Evolutionary conservation across 2,113 vertebrate species (phyloP), one percentile per base, ranked within the genome.

Genomic region (Polypterus bichir): DNA sequence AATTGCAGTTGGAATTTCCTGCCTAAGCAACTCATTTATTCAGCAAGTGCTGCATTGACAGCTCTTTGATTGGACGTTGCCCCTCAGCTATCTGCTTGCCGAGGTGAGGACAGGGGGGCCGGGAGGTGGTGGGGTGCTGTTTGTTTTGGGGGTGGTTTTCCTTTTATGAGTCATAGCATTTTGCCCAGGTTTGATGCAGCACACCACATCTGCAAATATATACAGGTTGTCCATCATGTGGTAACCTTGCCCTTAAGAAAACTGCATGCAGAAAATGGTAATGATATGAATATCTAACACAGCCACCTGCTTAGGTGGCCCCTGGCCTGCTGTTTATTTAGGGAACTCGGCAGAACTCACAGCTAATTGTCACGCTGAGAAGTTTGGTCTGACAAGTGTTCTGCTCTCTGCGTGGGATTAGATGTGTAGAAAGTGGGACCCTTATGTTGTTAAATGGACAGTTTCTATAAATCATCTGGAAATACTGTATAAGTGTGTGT

Each of bases 1-100:
- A 90, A 90, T 88, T 85, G 83, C 84, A 77, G 77, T 84, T 91
- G 92, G 91, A 92, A 91, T 90, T 95, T 97, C 92, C 92, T 94
- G 91, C 90, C 90, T 91, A 85, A 86, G 90, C 87, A 85, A 86
- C 87, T 88, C 81, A 86, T 91, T 90, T 92, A 86, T 91, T 89
- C 79, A 73, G 81, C 69, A 79, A 81, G 85, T 74, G 66, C 78
- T 76, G 72, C 70, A 75, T 75, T 85, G 80, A 79, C 86, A 83
- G 71, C 72, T 66, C 77, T 83, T 86, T 86, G 86, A 89, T 89
- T 89, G 87, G 86, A 81, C 79, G 75, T 84, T 68, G 85, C 86
- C 85, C 27, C 80, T 86, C 76, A 86, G 83, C 82, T 69, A 76
- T 79, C 69, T 68, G 83, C 27, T 4, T 71, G 75, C 75, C 71